Evolutionary conservation across 1,140 invertebrate species (phyloP), one percentile per base, ranked within the genome.

Genomic region (Papilio polyxenes): DNA sequence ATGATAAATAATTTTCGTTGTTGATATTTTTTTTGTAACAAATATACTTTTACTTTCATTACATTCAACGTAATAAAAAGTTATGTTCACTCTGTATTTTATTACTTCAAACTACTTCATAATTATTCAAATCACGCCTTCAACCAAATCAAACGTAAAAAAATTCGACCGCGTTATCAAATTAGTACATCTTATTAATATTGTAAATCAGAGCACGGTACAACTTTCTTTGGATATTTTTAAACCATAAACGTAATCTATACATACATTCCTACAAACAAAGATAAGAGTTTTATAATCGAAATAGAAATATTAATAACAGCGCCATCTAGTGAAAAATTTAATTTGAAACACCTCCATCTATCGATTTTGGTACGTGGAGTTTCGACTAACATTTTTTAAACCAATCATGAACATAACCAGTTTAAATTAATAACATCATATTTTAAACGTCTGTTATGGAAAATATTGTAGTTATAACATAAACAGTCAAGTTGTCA

Each of bases 161-260:
- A 44, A 6, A 69, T 69, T 69, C 23, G 65, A 69, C 37, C 65
- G 65, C 31, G 10, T 69, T 37, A 69, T 69, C 65, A 69, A 69
- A 69, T 37, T 2, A 69, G 65, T 69, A 31, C 65, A 69, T 69
- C 65, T 37, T 69, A 31, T 69, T 37, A 31, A 62, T 62, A 62
- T 69, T 69, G n/a, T 69, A 69, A 69, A 69, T 37, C 65, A 37
- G 65, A 69, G 5, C 65, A 69, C 23, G 62, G 23, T 69, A 15
- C 65, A 69, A 31, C 65, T 69, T 69, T 69, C 65, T 37, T 69
- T 69, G 65, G 65, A 69, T 37, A 69, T 69, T 69, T 37, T 69
- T 37, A 23, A 11, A 65, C 20, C 62, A 69, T 69, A 69, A 69
- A 11, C 10, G 11, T 13, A 4, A 37, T 69, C 23, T 69, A 15